These are phyloP conservation scores for Antheraea pernyi DNA, from an alignment of 1,140 invertebrate species.

Conservation along the genomic window DNA sequence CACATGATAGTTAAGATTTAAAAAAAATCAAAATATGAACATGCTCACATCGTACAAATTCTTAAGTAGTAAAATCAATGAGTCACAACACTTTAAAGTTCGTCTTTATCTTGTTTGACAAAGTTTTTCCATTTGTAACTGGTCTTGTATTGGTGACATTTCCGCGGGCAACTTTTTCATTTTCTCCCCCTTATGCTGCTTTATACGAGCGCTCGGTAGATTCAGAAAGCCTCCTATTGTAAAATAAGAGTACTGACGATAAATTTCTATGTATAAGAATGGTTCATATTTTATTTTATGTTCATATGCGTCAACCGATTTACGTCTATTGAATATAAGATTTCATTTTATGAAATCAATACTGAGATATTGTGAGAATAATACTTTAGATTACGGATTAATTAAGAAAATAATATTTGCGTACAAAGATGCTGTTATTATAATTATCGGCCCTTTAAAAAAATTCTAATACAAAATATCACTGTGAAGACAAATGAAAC, in stretches of 20 bases:
- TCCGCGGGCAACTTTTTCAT: constrained; percentile 50
- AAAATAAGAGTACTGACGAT: constrained; percentile 46
- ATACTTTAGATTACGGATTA: too few species aligned
- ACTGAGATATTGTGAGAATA: too few species aligned
- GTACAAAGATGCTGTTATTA: too few species aligned
- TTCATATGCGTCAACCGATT: background rate
- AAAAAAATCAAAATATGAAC: background rate
- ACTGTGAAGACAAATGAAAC: too few species aligned
- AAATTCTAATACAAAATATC: too few species aligned
- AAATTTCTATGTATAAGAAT: constrained; percentile 28
- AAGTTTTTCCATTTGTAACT: constrained; percentile 47
- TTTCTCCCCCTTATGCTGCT: constrained; percentile 42
- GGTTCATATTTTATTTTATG: constrained; percentile 10
- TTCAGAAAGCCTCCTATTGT: constrained; percentile 42
- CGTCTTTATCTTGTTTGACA: constrained; percentile 34
- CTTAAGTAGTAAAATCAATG: constrained; percentile 9
- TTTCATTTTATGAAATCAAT: too few species aligned
- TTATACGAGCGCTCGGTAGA: constrained; percentile 32
- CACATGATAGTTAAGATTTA: too few species aligned
- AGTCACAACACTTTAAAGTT: constrained; percentile 38
- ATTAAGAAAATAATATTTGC: too few species aligned
- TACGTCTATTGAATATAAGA: background rate
- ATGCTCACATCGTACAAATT: background rate
- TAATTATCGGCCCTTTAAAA: too few species aligned
- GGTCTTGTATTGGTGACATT: constrained; percentile 45